These are phyloP conservation scores for Hyles vespertilio DNA, from an alignment of 1,140 invertebrate species.

Conservation along the genomic window DNA sequence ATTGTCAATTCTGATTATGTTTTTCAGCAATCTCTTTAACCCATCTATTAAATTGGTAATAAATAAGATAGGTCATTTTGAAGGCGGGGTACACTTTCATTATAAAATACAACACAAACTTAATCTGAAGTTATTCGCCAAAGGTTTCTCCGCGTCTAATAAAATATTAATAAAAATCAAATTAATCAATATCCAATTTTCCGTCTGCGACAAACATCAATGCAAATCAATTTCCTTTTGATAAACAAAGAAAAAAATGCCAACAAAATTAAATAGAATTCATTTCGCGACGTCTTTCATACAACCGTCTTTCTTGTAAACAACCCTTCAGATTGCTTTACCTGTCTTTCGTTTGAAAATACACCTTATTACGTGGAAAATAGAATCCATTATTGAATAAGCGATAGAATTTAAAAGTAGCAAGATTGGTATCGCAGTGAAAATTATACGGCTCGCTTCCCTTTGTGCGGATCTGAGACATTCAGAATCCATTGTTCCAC, in stretches of 20 bases:
- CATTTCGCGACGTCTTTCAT: slow-evolving; percentile 58
- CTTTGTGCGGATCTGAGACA: slow-evolving; percentile 59
- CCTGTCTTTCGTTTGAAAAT: no score
- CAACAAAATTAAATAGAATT: slow-evolving; percentile 61
- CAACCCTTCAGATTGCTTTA: slow-evolving; percentile 38
- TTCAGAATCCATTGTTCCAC: slow-evolving; percentile 50
- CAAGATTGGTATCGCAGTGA: slow-evolving; percentile 56
- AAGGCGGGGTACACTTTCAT: not conserved
- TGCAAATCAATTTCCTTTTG: slow-evolving; percentile 30
- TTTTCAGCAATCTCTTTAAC: no score
- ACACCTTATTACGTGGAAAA: not conserved
- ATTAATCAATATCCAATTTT: slow-evolving; percentile 14
- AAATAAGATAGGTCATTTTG: no score
- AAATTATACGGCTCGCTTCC: slow-evolving; percentile 59
- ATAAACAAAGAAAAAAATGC: slow-evolving; percentile 38
- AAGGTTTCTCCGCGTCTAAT: not conserved
- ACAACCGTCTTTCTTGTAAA: slow-evolving; percentile 61
- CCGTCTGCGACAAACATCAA: slow-evolving; percentile 13
- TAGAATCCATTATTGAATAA: slow-evolving; percentile 22
- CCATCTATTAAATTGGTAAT: no score
- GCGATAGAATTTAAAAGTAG: slow-evolving; percentile 42
- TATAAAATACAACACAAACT: not conserved
- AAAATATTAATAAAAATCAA: slow-evolving; percentile 11
- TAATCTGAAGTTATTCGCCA: no score
- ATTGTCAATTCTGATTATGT: no score